These are phyloP conservation scores for Odiellus spinosus DNA, from an alignment of 2,888 invertebrate genomes.

Conservation along the genomic window DNA sequence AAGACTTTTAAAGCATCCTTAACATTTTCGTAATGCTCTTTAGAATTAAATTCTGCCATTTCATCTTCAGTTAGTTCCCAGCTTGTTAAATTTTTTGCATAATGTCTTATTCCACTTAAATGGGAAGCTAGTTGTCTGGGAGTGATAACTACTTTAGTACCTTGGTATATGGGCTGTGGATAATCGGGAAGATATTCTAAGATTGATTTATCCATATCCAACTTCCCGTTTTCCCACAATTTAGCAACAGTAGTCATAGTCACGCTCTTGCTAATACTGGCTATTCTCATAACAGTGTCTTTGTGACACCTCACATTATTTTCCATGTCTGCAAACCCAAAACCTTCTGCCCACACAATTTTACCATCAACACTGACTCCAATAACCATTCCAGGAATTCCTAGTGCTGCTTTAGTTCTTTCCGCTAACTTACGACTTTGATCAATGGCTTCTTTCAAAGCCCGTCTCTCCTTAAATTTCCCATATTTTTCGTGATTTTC, in stretches of 20 bases:
- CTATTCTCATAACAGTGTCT: conserved; percentile 40
- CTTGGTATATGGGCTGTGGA: conserved; percentile 37
- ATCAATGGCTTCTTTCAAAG: no score
- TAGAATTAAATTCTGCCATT: no score
- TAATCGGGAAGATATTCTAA: conserved; percentile 37
- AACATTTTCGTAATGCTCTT: no score
- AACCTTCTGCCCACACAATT: conserved; percentile 34
- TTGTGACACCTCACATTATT: conserved; percentile 32
- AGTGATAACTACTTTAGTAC: conserved; percentile 36
- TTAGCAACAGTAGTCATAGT: conserved; percentile 38
- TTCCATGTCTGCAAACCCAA: conserved; percentile 40
- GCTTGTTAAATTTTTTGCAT: no score
- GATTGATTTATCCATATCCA: conserved; percentile 38
- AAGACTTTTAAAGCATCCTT: no score
- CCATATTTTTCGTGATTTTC: no score
- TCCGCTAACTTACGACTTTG: no score
- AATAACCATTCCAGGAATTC: conserved; percentile 32
- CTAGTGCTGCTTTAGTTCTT: no score
- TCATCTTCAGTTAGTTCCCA: no score
- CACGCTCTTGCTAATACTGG: conserved; percentile 42
- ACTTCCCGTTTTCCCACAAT: conserved; percentile 34
- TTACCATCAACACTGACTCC: conserved; percentile 35
- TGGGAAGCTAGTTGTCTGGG: conserved; percentile 38
- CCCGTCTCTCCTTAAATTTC: no score
- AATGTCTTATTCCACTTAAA: conserved; percentile 40